Base-by-base conservation (phyloP, 2,113 vertebrate species). In the Mionectes macconnelli region DNA sequence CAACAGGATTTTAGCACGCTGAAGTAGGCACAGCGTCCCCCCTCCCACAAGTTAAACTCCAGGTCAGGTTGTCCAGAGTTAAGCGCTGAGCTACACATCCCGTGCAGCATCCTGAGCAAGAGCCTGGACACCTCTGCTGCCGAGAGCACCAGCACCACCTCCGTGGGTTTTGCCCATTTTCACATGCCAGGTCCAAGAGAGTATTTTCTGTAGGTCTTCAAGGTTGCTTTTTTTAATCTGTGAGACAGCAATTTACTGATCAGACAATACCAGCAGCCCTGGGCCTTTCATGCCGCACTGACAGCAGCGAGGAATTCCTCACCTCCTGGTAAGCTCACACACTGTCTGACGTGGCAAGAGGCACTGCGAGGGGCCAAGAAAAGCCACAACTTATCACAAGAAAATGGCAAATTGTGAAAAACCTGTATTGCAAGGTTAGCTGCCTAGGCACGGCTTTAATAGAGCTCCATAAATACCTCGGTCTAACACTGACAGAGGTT, bases 401-500 rank as follows among this genome's bases (percentile, higher is more conserved):
- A 87, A 93, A 87, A 89, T 8, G 70, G 86, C 66, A 89, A 96
- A 91, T 28, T 68, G 59, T 35, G 50, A 89, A 84, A 92, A 95
- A 81, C 39, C 56, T 78, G 57, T 45, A 89, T 72, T 3, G 3
- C 62, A 73, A 88, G 78, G 74, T 97, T 81, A 94, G 88, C 68
- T 91, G 88, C 60, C 90, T 79, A 87, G 45, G 73, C 64, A 84
- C 67, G 53, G 62, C 64, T 86, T 69, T 88, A 94, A 89, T 52
- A 90, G 62, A 93, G 92, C 83, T 75, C 83, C 87, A 92, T 72
- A 85, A 97, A 95, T 86, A 86, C 93, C 53, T 91, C 92, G 73
- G 53, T 90, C 93, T 93, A 94, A 91, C 85, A 96, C 80, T 94
- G 96, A 96, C 85, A 95, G 93, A 97, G 96, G 97, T 96, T 97